Evolutionary conservation across 2,888 invertebrate genomes (phyloP), one percentile per base, ranked within the genome.

Genomic region (Euplagia quadripunctaria): DNA sequence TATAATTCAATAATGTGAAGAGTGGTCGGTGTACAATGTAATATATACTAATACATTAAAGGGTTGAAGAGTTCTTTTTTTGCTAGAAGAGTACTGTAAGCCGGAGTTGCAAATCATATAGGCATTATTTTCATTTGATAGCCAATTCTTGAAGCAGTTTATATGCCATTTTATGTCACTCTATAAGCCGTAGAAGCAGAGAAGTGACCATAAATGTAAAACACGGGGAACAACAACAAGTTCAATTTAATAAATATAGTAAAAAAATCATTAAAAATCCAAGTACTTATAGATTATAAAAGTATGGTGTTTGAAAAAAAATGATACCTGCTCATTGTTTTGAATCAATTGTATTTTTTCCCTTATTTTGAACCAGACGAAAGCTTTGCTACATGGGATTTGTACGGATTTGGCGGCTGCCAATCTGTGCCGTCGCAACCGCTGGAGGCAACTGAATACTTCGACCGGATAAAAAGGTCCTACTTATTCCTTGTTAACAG

Each of bases 381-480:
- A 88, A 85, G 89, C 86, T 89, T 87, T 82, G 85, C 87, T 87
- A 86, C 83, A 85, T 82, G 82, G 92, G 94, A 94, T 94, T 94
- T 94, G 90, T 90, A 82, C 85, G 93, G 94, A 94, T 94, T 94
- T 94, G 87, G 88, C 86, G 87, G 89, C 90, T 91, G 89, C 92
- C 93, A 94, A 94, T 94, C 92, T 93, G 88, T 87, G 85, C 85
- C 85, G 82, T 83, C 88, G 86, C 88, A 89, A 90, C 88, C 90
- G 90, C 91, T 90, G 83, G 86, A 84, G 91, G 93, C 91, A 84
- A 88, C 89, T 87, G 88, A 91, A 91, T 93, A 90, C 91, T 91
- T 90, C 88, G 88, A 87, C 89, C 88, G 90, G 88, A 91, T 92
- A 91, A 92, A 94, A 93, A 90, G 88, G 86, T 86, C 85, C 87